Conservation (phyloP, 2,888 invertebrate genomes). For the Zygogramma bicolorata region DNA sequence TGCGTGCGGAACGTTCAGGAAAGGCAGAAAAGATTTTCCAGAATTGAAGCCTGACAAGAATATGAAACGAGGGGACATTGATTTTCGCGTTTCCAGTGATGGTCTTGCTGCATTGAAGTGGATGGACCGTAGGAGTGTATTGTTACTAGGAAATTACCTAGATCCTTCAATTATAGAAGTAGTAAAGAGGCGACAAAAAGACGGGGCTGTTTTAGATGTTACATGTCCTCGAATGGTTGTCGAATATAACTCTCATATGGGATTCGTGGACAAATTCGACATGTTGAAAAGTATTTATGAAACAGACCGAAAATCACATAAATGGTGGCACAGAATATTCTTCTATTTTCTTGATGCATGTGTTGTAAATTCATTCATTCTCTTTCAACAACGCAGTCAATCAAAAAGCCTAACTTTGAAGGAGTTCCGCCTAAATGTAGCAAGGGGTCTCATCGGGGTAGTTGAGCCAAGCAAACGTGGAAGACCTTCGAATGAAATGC, state of each 20-base stretch:
- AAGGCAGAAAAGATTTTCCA: neutral
- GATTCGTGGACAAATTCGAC: slow-evolving; percentile 10
- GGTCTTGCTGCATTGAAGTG: neutral
- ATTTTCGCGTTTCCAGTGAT: neutral
- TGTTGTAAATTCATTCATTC: neutral
- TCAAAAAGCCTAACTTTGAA: neutral
- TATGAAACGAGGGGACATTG: neutral
- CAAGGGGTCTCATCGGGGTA: neutral
- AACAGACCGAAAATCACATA: slow-evolving; percentile 1
- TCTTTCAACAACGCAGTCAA: neutral
- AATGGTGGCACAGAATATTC: neutral
- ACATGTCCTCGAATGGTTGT: neutral
- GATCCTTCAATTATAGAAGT: neutral
- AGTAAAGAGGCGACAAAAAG: neutral
- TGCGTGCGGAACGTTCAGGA: neutral
- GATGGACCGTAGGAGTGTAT: neutral
- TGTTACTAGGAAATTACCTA: neutral
- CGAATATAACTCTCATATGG: slow-evolving; percentile 3
- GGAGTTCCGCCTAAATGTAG: neutral
- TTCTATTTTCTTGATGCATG: neutral
- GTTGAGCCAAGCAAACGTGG: neutral
- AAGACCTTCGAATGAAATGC: neutral
- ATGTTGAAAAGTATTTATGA: neutral
- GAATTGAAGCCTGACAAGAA: neutral
- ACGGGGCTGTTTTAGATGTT: neutral